These are phyloP conservation scores for Stenodema calcarata DNA, from an alignment of 2,888 invertebrate genomes.

Conservation along the genomic window DNA sequence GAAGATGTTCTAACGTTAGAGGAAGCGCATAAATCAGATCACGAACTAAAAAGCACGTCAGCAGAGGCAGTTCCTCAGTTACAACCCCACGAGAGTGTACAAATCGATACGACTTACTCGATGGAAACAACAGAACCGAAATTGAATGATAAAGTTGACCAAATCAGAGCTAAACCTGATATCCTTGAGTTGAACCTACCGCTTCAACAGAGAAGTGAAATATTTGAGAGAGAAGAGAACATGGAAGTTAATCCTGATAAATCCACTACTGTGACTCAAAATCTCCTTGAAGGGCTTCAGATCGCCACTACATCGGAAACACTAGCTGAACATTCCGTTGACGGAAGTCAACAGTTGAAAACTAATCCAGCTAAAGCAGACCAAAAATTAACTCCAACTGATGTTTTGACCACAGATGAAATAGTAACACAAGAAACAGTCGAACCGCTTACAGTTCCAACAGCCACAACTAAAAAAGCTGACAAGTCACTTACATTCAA, in stretches of 20 bases:
- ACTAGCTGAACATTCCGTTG: conserved; percentile 11
- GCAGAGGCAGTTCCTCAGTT: conserved; percentile 45
- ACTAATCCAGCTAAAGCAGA: conserved; percentile 27
- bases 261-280: conserved; percentile 21
- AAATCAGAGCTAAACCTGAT: conserved; percentile 36
- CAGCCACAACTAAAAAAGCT: conserved; percentile 16
- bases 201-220: conserved; percentile 28
- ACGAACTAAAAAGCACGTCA: background rate
- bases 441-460: conserved; percentile 1
- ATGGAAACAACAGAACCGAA: conserved; percentile 45
- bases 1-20: conserved; percentile 45
- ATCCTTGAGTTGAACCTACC: conserved; percentile 48
- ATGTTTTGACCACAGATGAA: conserved; percentile 47
- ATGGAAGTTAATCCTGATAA: conserved; percentile 7
- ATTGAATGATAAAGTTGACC: conserved; percentile 24
- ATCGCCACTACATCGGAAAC: conserved; percentile 40
- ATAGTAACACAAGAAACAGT: conserved; percentile 46
- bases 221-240: conserved; percentile 43
- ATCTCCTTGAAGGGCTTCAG: conserved; percentile 39
- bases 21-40: conserved; percentile 1
- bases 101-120: conserved; percentile 19
- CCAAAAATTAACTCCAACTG: conserved; percentile 27
- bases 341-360: background rate
- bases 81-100: conserved; percentile 41
- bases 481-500: conserved; percentile 15